Percentiles rank a stretch among this genome's conserved stretches.
phyloP scores from a whole-genome alignment of 2,888 invertebrate genomes.

The Tyria jacobaeae region DNA sequence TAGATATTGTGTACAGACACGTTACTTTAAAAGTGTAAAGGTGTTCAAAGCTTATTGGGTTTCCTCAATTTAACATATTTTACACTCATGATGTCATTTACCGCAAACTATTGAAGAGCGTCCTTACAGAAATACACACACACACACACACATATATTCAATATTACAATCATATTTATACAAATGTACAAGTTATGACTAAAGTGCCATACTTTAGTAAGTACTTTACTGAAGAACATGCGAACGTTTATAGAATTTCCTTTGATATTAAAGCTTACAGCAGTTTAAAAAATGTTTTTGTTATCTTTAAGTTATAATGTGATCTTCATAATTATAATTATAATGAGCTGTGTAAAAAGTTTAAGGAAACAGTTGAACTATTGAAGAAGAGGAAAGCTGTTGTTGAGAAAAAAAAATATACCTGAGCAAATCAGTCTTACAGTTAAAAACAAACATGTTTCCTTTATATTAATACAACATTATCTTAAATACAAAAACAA shows the following conservation, averaged over 20 bases:
- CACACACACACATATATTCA: constrained; percentile 3
- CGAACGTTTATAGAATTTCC: constrained; percentile 1
- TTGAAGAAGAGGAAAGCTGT: too few relatives aligned
- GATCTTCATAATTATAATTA: too few relatives aligned
- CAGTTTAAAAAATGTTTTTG: background rate
- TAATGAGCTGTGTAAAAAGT: too few relatives aligned
- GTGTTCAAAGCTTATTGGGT: background rate
- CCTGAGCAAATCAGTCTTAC: too few relatives aligned
- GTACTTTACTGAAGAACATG: constrained; percentile 16
- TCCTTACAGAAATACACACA: constrained; percentile 18
- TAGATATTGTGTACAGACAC: constrained; percentile 7
- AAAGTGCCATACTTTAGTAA: constrained; percentile 4
- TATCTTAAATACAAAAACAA: too few relatives aligned
- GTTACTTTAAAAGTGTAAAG: background rate
- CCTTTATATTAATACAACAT: too few relatives aligned
- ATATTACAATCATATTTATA: constrained; percentile 15
- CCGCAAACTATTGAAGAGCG: constrained; percentile 18
- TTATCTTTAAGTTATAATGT: background rate
- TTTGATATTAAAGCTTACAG: background rate
- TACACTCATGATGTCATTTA: constrained; percentile 25
- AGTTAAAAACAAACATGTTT: too few relatives aligned
- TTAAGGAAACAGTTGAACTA: too few relatives aligned
- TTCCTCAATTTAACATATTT: constrained; percentile 7
- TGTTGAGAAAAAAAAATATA: too few relatives aligned
- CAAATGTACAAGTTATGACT: constrained; percentile 17